Percentiles rank a stretch among this genome's conserved stretches.
phyloP scores from a whole-genome alignment of 2,888 invertebrate genomes.

The Philonicus albiceps region DNA sequence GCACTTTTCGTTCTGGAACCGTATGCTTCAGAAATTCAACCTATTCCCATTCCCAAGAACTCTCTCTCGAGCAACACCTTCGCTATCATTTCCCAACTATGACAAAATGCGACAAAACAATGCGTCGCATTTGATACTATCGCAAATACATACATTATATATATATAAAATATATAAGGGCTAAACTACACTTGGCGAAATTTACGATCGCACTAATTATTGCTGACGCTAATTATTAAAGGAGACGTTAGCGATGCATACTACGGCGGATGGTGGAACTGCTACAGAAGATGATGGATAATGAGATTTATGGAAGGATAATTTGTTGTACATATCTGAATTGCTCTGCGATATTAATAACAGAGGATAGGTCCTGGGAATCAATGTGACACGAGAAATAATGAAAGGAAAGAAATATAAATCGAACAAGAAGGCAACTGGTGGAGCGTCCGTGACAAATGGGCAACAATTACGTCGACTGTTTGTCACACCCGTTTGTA shows the following conservation, averaged over 20 bases:
- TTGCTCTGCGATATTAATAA: neutral
- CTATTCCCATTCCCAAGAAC: neutral
- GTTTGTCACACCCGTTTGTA: neutral
- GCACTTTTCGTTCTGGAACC: neutral
- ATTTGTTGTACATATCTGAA: neutral
- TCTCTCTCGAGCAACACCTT: neutral
- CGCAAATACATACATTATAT: neutral
- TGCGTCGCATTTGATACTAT: neutral
- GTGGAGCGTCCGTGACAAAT: neutral
- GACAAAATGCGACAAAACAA: neutral
- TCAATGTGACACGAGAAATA: neutral
- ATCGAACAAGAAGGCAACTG: neutral
- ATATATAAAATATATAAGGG: too few species aligned
- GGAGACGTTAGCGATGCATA: neutral
- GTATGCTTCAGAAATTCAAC: neutral
- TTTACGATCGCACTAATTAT: slow-evolving; percentile 12
- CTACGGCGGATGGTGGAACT: neutral
- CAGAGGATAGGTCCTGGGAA: neutral
- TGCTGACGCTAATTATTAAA: slow-evolving; percentile 2
- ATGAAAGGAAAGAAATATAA: slow-evolving; percentile 1
- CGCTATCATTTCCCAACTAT: neutral
- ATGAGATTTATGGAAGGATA: neutral
- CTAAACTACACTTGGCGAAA: neutral
- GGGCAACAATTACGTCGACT: neutral
- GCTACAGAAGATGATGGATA: neutral